Base-by-base conservation (phyloP, 1,140 invertebrate genomes). In the Drusus annulatus region DNA sequence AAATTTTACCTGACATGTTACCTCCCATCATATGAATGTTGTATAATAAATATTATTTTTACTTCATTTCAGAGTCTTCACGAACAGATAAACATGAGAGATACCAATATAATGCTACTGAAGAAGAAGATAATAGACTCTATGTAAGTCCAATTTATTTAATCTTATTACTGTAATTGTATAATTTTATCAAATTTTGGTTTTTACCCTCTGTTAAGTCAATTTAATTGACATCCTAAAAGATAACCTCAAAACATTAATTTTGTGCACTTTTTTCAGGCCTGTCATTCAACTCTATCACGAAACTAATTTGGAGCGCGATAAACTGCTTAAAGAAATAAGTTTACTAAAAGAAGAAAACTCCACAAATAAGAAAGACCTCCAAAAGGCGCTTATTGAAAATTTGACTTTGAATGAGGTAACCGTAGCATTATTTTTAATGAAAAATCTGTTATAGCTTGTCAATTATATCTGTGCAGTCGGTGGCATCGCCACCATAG, bases 91-190 rank as follows among this genome's bases (percentile, higher is more conserved):
- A 56, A 74, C 21, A 74, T 54, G 28, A 74, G 69, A n/a, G 69
- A 74, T 31, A 23, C 21, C 1, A 52, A 74, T 28, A 31, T 54
- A n/a, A 31, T 74, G 69, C n/a, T 23, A 8, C 23, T 74, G n/a
- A 74, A 74, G 25, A 74, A 74, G 23, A 74, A 54, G 54, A 74
- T 74, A 15, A 74, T 74, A 13, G 69, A 25, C 7, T 23, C 51
- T 25, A 17, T 28, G 69, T 74, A 56, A 74, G 69, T 74, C 17
- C 4, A 50, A 17, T 2, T 16, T 45, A 4, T 45, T 13, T 45
- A 45, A 45, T 45, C 36, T 45, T 45, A 45, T 13, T 45, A 10
- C 10, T 13, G 36, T 45, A 45, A 45, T 13, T 8, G 7, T 45
- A 13, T 45, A 45, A 45, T 13, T 13, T 28, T 45, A 45, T 13